Base-by-base conservation (phyloP, 2,797 vertebrate genomes). In the Xiphophorus birchmanni region DNA sequence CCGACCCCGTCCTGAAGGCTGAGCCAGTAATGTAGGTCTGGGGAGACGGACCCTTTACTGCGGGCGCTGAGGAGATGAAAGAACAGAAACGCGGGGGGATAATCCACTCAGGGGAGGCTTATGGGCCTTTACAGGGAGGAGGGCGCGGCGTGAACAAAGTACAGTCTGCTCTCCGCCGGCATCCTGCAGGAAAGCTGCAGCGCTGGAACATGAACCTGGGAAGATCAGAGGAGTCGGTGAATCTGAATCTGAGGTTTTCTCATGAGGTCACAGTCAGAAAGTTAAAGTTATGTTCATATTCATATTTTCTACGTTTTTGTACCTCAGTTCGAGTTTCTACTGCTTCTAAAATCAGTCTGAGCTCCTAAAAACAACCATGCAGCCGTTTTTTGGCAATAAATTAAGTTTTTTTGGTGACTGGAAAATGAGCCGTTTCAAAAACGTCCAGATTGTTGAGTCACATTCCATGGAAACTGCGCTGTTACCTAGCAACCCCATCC, bases 101-200 rank as follows among this genome's bases (percentile, higher is more conserved):
- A 90, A 94, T 93, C 90, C 88, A 91, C 85, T 91, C 87, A 73
- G 32, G 11, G 78, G 54, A 48, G 44, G 52, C 82, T 88, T 80
- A 78, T 73, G 65, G 79, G 65, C 15, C 54, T 73, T 89, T 77
- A 75, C 52, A 80, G 74, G 83, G 75, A 75, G 76, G 63, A 35
- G 44, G 23, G 35, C 42, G 44, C 48, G 67, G 21, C 21, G 21
- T 37, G 73, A 40, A 74, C 48, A 74, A 74, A 74, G 73, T 74
- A 37, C 29, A 76, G 45, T 63, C 56, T 40, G 1, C 32, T 65
- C 35, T 65, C 60, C 2, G 63, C 32, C 58, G 4, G 58, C 32
- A 35, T 63, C 58, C 58, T 76, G 42, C 40, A 37, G 47, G 21
- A 63, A 76, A 60, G 42, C 75, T 47, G 17, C 75, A 47, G 75